Conservation (phyloP, 1,140 invertebrate genomes). For the Sitophilus oryzae region DNA sequence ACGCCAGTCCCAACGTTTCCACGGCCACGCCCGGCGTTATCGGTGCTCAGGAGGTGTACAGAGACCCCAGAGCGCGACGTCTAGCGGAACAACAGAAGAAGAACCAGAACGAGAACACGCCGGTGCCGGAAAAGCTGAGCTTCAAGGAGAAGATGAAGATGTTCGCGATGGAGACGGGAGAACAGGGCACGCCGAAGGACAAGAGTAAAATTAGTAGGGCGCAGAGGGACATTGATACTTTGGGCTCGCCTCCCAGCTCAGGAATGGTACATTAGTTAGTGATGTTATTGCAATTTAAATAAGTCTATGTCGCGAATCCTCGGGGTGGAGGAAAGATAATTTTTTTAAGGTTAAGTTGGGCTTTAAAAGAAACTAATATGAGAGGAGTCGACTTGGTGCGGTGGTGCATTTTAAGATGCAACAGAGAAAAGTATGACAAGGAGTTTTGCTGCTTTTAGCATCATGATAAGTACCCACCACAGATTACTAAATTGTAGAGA, state of each 20-base stretch:
- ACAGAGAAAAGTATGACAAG: too few species aligned
- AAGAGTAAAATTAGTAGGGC: conserved; percentile 91
- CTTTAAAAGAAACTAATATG: too few species aligned
- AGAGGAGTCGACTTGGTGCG: too few species aligned
- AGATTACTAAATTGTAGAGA: too few species aligned
- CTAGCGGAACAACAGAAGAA: conserved; percentile 72
- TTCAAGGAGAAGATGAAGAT: conserved; percentile 97
- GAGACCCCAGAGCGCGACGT: conserved; percentile 76
- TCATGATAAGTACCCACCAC: too few species aligned
- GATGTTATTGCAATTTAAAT: too few species aligned
- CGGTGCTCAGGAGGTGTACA: conserved; percentile 89
- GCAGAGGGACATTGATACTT: conserved; percentile 82
- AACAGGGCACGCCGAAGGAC: conserved; percentile 79
- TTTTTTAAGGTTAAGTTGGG: too few species aligned
- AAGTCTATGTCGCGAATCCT: too few species aligned
- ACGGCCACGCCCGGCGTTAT: conserved; percentile 83
- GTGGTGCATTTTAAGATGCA: too few species aligned
- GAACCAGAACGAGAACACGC: conserved; percentile 54
- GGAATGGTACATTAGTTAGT: conserved; percentile 43
- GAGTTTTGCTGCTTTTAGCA: too few species aligned
- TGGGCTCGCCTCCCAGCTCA: conserved; percentile 47
- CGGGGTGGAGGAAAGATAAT: too few species aligned
- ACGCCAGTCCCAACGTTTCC: conserved; percentile 47
- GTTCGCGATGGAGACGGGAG: conserved; percentile 90
- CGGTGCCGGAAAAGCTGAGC: conserved; percentile 82